Conservation (phyloP, 2,797 vertebrate species). For the Trichosurus vulpecula region DNA sequence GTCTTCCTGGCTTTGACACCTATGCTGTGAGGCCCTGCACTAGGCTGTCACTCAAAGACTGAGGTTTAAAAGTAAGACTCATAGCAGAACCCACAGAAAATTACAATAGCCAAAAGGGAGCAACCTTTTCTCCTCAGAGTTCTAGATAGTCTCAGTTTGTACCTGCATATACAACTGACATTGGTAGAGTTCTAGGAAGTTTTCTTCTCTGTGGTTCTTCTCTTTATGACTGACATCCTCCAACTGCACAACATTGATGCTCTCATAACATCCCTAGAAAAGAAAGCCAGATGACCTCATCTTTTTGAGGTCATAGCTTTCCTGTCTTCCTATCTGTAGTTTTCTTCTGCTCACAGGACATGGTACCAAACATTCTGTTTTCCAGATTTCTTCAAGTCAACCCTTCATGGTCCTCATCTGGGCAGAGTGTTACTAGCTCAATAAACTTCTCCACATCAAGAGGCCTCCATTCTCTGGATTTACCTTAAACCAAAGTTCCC, state of each 20-base stretch:
- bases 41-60: not conserved
- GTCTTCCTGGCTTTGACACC: not conserved
- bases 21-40: not conserved
- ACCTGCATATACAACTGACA: not conserved
- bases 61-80: not conserved
- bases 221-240: not conserved
- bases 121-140: not conserved
- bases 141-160: not conserved
- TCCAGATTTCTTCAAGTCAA: not conserved
- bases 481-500: not conserved
- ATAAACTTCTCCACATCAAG: not conserved
- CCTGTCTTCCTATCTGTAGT: not conserved
- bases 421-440: not conserved
- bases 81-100: not conserved
- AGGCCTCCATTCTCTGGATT: not conserved
- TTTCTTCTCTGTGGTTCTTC: not conserved
- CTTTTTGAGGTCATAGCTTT: not conserved
- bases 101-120: not conserved
- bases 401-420: not conserved
- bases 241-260: not conserved
- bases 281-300: not conserved
- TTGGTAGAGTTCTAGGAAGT: not conserved
- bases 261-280: not conserved
- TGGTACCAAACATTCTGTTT: not conserved
- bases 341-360: not conserved